Evolutionary conservation across 2,113 vertebrate genomes (phyloP), one percentile per base, ranked within the genome.

Genomic region (Electrona antarctica): DNA sequence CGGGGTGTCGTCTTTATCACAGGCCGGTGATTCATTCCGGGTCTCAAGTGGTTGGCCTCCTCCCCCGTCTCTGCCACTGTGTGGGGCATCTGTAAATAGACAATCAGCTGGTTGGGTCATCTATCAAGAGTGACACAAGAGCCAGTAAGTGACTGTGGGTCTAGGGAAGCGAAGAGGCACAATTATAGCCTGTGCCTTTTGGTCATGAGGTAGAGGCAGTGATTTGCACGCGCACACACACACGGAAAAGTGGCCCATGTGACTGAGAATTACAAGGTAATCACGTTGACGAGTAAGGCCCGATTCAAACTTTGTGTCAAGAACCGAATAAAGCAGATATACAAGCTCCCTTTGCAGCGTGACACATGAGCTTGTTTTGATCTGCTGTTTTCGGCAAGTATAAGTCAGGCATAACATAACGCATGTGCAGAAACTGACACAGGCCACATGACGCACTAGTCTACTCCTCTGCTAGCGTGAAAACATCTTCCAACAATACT

Each of bases 401-500:
- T 41, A 41, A 6, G 33, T 41, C 33, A 41, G 33, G 33, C 33
- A 41, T 41, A 66, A 14, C 47, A 62, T 41, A 67, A 65, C n/a
- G n/a, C n/a, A n/a, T 21, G 71, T 79, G 64, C 71, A 69, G 80
- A 79, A 73, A 73, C 51, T 13, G 60, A 67, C 79, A 79, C 66
- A 51, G 59, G 52, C 56, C 79, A 45, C 72, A 60, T 85, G 74
- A 85, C 58, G 62, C 74, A 64, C 52, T 71, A 21, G 21, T 21
- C 21, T 21, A 21, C 21, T 21, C 21, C 21, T 21, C 21, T 57
- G 45, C 15, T 14, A 7, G 73, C 79, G 75, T 71, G 67, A 78
- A 83, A 87, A 73, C 46, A 60, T 84, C 71, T 77, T 76, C 66
- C 55, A 60, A 21, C 21, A 21, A 21, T 21, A 76, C 81, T 74